A percentile compares a stretch with the other conserved stretches of the same genome.
These are phyloP conservation scores for Paralichthys olivaceus DNA, from an alignment of 2,113 vertebrate species.

Conservation along the genomic window DNA sequence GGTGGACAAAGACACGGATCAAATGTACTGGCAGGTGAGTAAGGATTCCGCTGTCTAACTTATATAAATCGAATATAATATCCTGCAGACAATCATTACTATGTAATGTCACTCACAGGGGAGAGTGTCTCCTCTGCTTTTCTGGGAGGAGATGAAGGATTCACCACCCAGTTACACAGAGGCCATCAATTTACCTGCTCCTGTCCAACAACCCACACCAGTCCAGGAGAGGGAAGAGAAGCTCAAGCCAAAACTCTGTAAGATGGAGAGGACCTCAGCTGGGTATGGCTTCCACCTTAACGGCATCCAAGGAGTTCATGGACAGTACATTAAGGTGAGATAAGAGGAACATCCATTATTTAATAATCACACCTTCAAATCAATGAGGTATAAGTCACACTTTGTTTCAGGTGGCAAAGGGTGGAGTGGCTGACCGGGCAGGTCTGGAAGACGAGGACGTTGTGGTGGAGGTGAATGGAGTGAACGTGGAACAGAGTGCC, in stretches of 20 bases:
- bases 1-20: constrained; percentile 86
- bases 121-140: constrained; percentile 86
- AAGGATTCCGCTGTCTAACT: not conserved
- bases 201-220: constrained; percentile 1
- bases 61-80: no score
- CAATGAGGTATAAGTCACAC: not conserved
- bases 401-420: constrained; percentile 84
- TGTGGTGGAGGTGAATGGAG: constrained; percentile 89
- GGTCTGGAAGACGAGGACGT: constrained; percentile 88
- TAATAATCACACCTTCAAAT: not conserved
- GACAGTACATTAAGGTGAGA: constrained; percentile 90
- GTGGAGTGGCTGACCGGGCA: constrained; percentile 83
- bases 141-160: constrained; percentile 81
- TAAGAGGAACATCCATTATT: not conserved
- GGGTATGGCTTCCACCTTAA: constrained; percentile 94
- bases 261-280: constrained; percentile 82
- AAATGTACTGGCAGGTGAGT: constrained; percentile 89
- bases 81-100: not conserved
- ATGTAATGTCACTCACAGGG: constrained; percentile 79
- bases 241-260: constrained; percentile 89
- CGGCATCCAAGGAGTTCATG: constrained; percentile 82
- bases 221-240: constrained; percentile 47
- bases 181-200: constrained; percentile 41
- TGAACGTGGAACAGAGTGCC: constrained; percentile 83
- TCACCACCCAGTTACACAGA: constrained; percentile 71